Evolutionary conservation across 2,797 vertebrate genomes (phyloP).

Genomic region (Thalassophryne amazonica): DNA sequence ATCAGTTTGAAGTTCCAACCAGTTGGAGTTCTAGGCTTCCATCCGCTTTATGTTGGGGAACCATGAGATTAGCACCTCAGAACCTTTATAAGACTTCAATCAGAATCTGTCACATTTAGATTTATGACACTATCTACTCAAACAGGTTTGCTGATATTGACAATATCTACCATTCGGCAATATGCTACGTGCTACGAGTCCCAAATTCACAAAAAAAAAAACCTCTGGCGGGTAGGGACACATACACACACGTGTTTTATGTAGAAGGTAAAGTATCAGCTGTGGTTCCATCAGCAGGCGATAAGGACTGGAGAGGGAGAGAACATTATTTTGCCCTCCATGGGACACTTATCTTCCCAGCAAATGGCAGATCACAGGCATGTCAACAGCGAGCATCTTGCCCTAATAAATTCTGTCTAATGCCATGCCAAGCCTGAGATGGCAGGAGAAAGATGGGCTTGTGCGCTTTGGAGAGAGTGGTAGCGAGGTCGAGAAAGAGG

Average conservation of each 20-base stretch:
- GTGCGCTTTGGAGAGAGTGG: conserved; percentile 1
- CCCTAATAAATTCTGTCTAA: conserved; percentile 77
- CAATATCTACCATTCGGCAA: conserved; percentile 21
- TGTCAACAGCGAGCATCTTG: conserved; percentile 75
- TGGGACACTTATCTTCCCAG: conserved; percentile 74
- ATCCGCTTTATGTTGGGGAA: too few relatives aligned
- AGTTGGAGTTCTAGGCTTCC: too few relatives aligned
- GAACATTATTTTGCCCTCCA: conserved; percentile 77
- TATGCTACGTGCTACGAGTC: too few relatives aligned
- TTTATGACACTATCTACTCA: conserved; percentile 21
- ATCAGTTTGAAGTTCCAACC: too few relatives aligned
- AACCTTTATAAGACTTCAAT: too few relatives aligned
- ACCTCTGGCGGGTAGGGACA: not conserved
- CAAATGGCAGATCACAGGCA: conserved; percentile 76
- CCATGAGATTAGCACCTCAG: too few relatives aligned
- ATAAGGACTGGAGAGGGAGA: conserved; percentile 65
- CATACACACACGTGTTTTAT: not conserved
- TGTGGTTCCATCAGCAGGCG: conserved; percentile 69
- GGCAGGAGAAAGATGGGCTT: conserved; percentile 47
- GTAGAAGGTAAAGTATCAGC: conserved; percentile 44
- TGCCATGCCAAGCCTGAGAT: conserved; percentile 51
- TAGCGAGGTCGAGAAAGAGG: not conserved
- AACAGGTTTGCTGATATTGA: conserved; percentile 16
- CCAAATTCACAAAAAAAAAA: too few relatives aligned
- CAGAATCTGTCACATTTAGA: conserved; percentile 24